phyloP scores from a whole-genome alignment of 2,888 invertebrate species.

The Leptura quadrifasciata region DNA sequence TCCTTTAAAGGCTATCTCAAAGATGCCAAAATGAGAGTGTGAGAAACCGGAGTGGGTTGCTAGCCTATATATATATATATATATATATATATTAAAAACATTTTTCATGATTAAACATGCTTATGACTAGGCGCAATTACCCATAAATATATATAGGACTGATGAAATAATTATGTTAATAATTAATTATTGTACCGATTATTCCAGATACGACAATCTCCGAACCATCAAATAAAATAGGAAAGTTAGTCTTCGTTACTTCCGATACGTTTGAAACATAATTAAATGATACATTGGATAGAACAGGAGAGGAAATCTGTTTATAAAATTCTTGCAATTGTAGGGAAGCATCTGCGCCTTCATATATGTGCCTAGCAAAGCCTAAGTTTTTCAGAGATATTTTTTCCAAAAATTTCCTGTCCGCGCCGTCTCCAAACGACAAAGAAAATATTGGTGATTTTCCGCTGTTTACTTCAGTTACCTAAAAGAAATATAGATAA shows the following conservation, averaged over 20 bases:
- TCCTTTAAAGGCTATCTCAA: too few species aligned
- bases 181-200: constrained; percentile 61
- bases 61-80: too few species aligned
- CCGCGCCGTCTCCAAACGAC: constrained; percentile 83
- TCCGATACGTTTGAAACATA: constrained; percentile 78
- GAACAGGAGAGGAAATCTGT: constrained; percentile 82
- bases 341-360: constrained; percentile 81
- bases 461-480: constrained; percentile 75
- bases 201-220: constrained; percentile 80
- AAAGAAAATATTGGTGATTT: constrained; percentile 78
- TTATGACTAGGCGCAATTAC: too few species aligned
- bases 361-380: constrained; percentile 83
- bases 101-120: too few species aligned
- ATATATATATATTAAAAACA: too few species aligned
- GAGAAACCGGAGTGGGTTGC: too few species aligned
- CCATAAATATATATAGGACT: too few species aligned
- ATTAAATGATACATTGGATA: constrained; percentile 80
- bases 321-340: constrained; percentile 82
- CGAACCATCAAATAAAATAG: constrained; percentile 79
- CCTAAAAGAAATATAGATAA: constrained; percentile 52
- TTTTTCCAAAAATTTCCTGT: constrained; percentile 80
- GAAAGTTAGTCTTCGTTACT: constrained; percentile 77
- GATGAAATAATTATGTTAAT: too few species aligned
- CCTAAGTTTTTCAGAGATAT: constrained; percentile 81
- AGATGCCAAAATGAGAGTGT: too few species aligned